A percentile compares a stretch with the other conserved stretches of the same genome.
phyloP scores from a whole-genome alignment of 2,888 invertebrate genomes.

The Tanypteryx hageni region DNA sequence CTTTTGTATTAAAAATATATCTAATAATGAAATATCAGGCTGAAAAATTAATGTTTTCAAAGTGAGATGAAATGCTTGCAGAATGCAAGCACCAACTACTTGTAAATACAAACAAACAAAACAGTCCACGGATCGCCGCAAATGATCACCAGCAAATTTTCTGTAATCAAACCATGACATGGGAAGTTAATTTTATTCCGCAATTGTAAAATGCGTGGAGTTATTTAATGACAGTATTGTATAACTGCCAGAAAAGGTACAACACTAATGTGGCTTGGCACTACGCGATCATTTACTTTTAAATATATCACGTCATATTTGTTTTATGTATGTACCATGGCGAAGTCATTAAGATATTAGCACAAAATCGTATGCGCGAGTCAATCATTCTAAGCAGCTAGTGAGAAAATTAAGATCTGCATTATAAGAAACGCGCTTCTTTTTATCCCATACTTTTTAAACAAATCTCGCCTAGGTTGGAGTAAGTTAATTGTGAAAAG shows the following conservation, averaged over 20 bases:
- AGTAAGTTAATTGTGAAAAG: background rate
- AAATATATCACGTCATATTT: background rate
- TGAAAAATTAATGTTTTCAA: too few relatives aligned
- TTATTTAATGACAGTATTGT: background rate
- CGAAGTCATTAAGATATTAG: too few relatives aligned
- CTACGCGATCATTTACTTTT: background rate
- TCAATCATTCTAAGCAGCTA: background rate
- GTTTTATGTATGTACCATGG: too few relatives aligned
- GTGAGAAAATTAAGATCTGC: background rate
- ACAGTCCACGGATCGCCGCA: background rate
- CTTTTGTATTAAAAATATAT: too few relatives aligned
- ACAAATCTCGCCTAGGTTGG: background rate
- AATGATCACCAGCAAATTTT: background rate
- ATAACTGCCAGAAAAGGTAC: background rate
- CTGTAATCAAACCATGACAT: background rate
- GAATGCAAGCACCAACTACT: too few relatives aligned
- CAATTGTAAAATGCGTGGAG: background rate
- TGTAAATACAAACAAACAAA: too few relatives aligned
- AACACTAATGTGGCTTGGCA: background rate
- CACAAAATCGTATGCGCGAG: too few relatives aligned
- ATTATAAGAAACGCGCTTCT: background rate
- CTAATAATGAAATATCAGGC: too few relatives aligned
- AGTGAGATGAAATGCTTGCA: too few relatives aligned
- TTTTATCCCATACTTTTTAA: background rate
- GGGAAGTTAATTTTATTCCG: background rate